Evolutionary conservation across 2,113 vertebrate species (phyloP), one percentile per base, ranked within the genome.

Genomic region (Aramus guarauna): DNA sequence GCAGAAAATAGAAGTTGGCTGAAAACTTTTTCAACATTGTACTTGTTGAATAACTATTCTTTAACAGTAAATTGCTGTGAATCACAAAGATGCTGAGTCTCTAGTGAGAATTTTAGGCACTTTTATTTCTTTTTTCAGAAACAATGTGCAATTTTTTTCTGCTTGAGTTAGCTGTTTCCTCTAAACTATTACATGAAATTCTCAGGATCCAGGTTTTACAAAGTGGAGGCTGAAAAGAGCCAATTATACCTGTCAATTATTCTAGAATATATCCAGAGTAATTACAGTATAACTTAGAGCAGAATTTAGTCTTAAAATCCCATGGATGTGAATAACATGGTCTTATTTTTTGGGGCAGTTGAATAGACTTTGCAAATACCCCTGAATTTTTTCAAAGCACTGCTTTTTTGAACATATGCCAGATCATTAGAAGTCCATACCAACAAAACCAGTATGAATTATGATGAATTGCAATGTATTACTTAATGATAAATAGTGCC

Each of bases 401-500:
- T 75, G 12, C 6, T 69, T 80, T 71, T 59, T 59, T 37, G 77
- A 77, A 21, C 11, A 92, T 21, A 32, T 43, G 19, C 0, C 2
- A 73, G 34, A 59, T 93, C 29, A 22, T 47, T 91, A 64, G n/a
- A 92, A 83, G 15, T 58, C 60, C 52, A 53, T 90, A 93, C 29
- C 67, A 86, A 69, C 43, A 90, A 94, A 96, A 64, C 1, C 26
- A 76, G 3, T 63, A 59, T 75, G 55, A 90, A 68, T 95, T 92
- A 84, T 85, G 24, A 91, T 83, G n/a, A 89, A 43, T 94, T 93
- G 59, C 24, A 39, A 60, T 53, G 9, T 80, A 94, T 90, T 97
- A 62, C 17, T 91, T 94, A 84, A 91, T 86, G 50, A 96, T 79
- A 92, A 95, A 95, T 87, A 32, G 43, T 91, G 8, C 29, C 21